Percentiles rank a stretch among this genome's conserved stretches.
Conservation (phyloP, 2,797 vertebrate genomes). For the Anguilla marmorata region DNA sequence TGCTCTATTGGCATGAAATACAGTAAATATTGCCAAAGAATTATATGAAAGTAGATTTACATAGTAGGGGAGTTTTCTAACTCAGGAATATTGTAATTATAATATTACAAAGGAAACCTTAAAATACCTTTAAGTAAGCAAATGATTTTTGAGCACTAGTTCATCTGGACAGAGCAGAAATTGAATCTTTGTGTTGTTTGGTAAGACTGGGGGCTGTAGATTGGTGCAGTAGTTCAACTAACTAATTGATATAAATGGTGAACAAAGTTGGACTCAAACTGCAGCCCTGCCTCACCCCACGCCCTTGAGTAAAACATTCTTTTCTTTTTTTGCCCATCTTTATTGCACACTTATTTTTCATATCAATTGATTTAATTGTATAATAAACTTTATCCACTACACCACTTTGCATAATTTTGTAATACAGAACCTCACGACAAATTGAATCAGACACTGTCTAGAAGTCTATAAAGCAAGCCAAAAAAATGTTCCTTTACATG, state of each 20-base stretch:
- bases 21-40: neutral
- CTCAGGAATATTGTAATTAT: neutral
- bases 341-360: slow-evolving; percentile 5
- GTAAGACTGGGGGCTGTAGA: neutral
- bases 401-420: slow-evolving; percentile 19
- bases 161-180: neutral
- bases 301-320: neutral
- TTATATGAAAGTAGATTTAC: neutral
- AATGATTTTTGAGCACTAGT: neutral
- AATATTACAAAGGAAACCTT: neutral
- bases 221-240: neutral
- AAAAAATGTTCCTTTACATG: neutral
- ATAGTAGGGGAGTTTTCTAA: neutral
- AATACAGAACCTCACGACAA: neutral
- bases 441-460: neutral
- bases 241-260: neutral
- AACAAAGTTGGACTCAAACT: neutral
- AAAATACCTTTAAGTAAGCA: neutral
- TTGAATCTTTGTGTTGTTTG: neutral
- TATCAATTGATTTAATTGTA: slow-evolving; percentile 4
- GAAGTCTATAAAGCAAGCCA: slow-evolving; percentile 31
- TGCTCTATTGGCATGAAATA: neutral
- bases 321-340: neutral
- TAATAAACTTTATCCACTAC: neutral
- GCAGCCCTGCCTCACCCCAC: neutral